Conservation (phyloP, 2,888 invertebrate genomes). For the Chymomyza fuscimana region DNA sequence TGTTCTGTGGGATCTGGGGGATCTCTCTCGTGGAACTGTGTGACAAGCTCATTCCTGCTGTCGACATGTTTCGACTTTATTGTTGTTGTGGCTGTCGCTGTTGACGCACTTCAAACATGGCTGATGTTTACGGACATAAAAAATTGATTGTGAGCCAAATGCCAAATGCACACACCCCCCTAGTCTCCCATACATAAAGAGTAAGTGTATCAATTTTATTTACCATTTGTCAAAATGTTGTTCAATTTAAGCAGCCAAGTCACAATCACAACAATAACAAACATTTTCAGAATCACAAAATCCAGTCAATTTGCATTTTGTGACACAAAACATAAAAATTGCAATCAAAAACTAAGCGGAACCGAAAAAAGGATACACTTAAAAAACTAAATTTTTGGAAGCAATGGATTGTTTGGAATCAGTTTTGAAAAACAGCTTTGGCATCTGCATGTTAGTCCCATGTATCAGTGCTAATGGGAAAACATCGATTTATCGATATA, state of each 20-base stretch:
- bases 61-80: constrained; percentile 21
- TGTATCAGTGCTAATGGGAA: no score
- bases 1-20: neutral
- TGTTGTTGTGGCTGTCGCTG: constrained; percentile 11
- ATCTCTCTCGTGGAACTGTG: neutral
- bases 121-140: constrained; percentile 14
- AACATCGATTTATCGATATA: no score
- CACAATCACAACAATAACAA: constrained; percentile 53
- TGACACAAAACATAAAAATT: constrained; percentile 15
- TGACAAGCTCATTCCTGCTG: constrained; percentile 11
- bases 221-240: constrained; percentile 53
- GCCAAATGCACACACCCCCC: neutral
- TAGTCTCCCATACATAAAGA: neutral
- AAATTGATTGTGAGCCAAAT: constrained; percentile 8
- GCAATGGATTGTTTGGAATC: no score
- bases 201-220: constrained; percentile 47
- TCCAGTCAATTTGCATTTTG: constrained; percentile 64
- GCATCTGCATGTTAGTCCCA: no score
- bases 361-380: neutral
- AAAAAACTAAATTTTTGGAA: neutral
- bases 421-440: no score
- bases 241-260: constrained; percentile 29
- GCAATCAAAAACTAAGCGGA: neutral
- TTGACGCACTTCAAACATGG: constrained; percentile 2
- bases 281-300: constrained; percentile 66